Evolutionary conservation across 2,113 vertebrate species (phyloP), one percentile per base, ranked within the genome.

Genomic region (Burhinus oedicnemus): DNA sequence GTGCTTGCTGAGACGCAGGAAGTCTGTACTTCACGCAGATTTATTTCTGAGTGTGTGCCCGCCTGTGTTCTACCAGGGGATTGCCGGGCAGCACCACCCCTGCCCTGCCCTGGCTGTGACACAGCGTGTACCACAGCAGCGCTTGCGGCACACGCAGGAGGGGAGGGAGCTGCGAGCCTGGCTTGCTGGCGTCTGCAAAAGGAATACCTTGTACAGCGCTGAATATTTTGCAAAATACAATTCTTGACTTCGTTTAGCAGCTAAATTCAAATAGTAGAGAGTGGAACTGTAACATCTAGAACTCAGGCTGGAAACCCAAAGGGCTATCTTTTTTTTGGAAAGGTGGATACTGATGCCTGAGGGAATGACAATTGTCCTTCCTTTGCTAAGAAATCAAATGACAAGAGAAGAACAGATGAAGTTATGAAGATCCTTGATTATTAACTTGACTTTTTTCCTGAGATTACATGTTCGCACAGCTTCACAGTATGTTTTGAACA

Each of bases 101-200:
- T 26, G 2, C 29, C 68, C 38, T 60, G 10, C 83, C 36, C 58
- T 34, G 58, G 22, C 65, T 32, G 4, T 12, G 29, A 3, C 38
- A 8, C 51, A 38, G 21, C 15, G 1, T 4, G 15, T 26, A 8
- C 32, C 49, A 10, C 32, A 30, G 74, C 55, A 21, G 71, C 6
- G 34, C 34, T 11, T 5, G 42, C 2, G 5, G 51, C 19, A 5
- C 14, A 2, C 3, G 6, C 2, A 8, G 9, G 21, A 62, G 34
- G 40, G 45, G 26, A 26, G 57, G 1, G 4, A 60, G 61, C 71
- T 52, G 36, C 60, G 17, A 42, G 60, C 55, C 66, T 12, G 12
- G 34, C 22, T 44, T 42, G 49, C 64, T 84, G 54, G n/a, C 17
- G 2, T 13, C 76, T 72, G 76, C 44, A 40, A 5, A 30, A 49